These are phyloP conservation scores for Empis stercorea DNA, from an alignment of 2,888 invertebrate species.

Conservation along the genomic window DNA sequence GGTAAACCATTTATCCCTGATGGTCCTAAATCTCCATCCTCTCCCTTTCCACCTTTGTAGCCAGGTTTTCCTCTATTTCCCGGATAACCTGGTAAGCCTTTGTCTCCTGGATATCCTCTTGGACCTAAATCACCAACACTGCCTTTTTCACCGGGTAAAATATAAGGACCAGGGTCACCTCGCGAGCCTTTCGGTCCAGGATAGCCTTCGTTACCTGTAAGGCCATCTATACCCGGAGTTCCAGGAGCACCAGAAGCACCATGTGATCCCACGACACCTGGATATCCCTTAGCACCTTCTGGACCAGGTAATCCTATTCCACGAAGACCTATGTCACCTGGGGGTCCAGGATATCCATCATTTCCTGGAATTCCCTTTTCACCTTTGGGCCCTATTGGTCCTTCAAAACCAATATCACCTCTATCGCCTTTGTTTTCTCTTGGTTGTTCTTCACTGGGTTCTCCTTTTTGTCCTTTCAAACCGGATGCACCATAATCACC, in stretches of 20 bases:
- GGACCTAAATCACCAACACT: slow-evolving; percentile 33
- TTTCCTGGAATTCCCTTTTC: slow-evolving; percentile 41
- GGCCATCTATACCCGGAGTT: slow-evolving; percentile 36
- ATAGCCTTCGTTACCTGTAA: slow-evolving; percentile 29
- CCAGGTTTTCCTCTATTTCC: slow-evolving; percentile 40
- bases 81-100: slow-evolving; percentile 39
- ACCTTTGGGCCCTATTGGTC: slow-evolving; percentile 47
- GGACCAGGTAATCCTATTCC: slow-evolving; percentile 40
- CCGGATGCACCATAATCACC: slow-evolving; percentile 36
- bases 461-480: slow-evolving; percentile 45
- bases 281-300: slow-evolving; percentile 51
- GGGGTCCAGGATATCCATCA: slow-evolving; percentile 42
- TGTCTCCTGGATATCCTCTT: slow-evolving; percentile 36
- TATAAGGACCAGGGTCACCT: slow-evolving; percentile 33
- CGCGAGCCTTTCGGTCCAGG: slow-evolving; percentile 36
- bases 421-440: slow-evolving; percentile 39
- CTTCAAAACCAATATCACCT: slow-evolving; percentile 35
- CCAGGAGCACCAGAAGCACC: slow-evolving; percentile 53
- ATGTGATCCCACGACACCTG: slow-evolving; percentile 49
- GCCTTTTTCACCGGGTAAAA: slow-evolving; percentile 34
- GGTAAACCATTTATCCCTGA: slow-evolving; percentile 45
- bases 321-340: slow-evolving; percentile 38
- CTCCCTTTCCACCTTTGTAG: slow-evolving; percentile 44
- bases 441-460: slow-evolving; percentile 38
- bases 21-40: slow-evolving; percentile 41